Evolutionary conservation across 2,888 invertebrate genomes (phyloP), one percentile per base, ranked within the genome.

Genomic region (Unio delphinus): DNA sequence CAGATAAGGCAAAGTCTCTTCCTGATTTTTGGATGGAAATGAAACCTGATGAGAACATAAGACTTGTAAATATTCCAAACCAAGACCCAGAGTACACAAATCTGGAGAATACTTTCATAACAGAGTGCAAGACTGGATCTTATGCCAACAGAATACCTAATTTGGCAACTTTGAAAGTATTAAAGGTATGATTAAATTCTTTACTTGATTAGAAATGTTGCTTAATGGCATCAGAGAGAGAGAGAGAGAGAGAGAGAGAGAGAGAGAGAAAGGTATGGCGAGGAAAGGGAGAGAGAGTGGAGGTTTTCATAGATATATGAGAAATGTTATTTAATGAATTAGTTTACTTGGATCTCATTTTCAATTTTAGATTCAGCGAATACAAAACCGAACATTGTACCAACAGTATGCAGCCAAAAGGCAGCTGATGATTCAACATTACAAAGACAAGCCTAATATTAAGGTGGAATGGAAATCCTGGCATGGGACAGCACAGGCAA

Each of bases 401-500:
- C 74, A 73, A 61, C 81, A 81, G 61, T 82, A 79, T 66, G 55
- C 67, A 28, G 74, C 76, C 23, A 76, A 77, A 63, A 75, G 71
- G 54, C 62, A 63, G 45, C 15, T 45, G 15, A 45, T 45, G 45
- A 45, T 15, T 45, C 11, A 15, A 45, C 66, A 64, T 1, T 45
- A 45, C 45, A 45, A 45, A 45, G 45, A 15, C 45, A 45, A 45
- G 3, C 45, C 45, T 15, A 3, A 0, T 11, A 15, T 45, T 11
- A 45, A 1, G 15, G 59, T 69, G 34, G 81, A 81, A 65, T 67
- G 61, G 23, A 67, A 61, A 8, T 67, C 82, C 18, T 83, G 82
- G 81, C 83, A 83, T 65, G 83, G 83, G 15, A 79, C 83, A n/a
- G 65, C 67, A 58, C 23, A 64, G 18, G 69, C 67, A 4, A 71